Evolutionary conservation across 2,113 vertebrate genomes (phyloP).

Genomic region (Halichoeres trimaculatus): DNA sequence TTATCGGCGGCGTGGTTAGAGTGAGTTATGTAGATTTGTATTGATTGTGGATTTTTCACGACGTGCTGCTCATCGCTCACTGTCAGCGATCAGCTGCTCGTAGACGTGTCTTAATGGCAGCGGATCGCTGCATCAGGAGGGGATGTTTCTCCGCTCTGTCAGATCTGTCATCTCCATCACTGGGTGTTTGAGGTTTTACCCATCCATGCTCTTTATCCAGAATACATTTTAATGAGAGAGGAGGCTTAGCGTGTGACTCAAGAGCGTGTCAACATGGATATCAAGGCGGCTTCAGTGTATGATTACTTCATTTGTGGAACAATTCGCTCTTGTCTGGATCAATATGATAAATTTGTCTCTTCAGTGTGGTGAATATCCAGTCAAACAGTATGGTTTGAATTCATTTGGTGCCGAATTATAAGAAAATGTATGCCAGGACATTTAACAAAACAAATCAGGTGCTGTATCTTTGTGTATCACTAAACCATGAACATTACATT

Average conservation of each 20-base stretch:
- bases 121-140: constrained; percentile 41
- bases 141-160: constrained; percentile 41
- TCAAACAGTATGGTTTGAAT: too few species aligned
- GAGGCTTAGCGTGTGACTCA: neutral
- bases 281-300: neutral
- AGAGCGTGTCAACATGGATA: neutral
- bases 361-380: too few species aligned
- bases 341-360: neutral
- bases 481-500: too few species aligned
- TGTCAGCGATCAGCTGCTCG: constrained; percentile 26
- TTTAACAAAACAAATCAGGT: too few species aligned
- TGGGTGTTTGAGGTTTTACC: neutral
- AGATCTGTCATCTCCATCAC: constrained; percentile 11
- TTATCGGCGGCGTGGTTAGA: neutral
- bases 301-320: neutral
- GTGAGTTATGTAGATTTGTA: constrained; percentile 34
- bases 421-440: too few species aligned
- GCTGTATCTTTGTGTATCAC: too few species aligned
- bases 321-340: neutral
- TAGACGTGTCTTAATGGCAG: constrained; percentile 25
- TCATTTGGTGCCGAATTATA: too few species aligned
- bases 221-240: neutral
- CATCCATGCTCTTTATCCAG: neutral
- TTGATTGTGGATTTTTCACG: constrained; percentile 24
- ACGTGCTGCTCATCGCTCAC: constrained; percentile 31